phyloP scores from a whole-genome alignment of 1,140 invertebrate species.

The Ylistrum balloti region DNA sequence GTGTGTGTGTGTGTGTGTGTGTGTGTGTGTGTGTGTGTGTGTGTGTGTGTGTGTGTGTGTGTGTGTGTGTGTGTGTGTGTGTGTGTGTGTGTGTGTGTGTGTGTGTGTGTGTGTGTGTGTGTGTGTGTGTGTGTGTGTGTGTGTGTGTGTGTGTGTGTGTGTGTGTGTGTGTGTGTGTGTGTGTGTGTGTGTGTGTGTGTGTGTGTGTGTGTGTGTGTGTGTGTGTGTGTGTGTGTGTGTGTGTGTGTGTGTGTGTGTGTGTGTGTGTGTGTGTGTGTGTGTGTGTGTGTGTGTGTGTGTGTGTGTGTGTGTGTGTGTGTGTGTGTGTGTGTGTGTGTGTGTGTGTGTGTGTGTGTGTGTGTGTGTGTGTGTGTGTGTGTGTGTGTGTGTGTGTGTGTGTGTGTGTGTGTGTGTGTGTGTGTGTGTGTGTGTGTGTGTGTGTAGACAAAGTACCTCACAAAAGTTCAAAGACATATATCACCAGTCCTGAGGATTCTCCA shows the following conservation, averaged over 20 bases:
- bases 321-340: slow-evolving; percentile 25
- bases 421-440: too few relatives aligned
- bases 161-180: slow-evolving; percentile 53
- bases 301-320: slow-evolving; percentile 25
- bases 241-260: slow-evolving; percentile 27
- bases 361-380: slow-evolving; percentile 25
- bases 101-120: slow-evolving; percentile 58
- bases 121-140: slow-evolving; percentile 53
- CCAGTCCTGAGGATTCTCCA: too few relatives aligned
- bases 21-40: slow-evolving; percentile 53
- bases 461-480: too few relatives aligned
- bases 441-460: too few relatives aligned
- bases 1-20: slow-evolving; percentile 55
- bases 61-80: slow-evolving; percentile 62
- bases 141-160: slow-evolving; percentile 55
- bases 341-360: slow-evolving; percentile 25
- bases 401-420: slow-evolving; percentile 3
- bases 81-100: slow-evolving; percentile 63
- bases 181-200: slow-evolving; percentile 51
- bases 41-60: slow-evolving; percentile 57
- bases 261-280: neutral
- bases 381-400: slow-evolving; percentile 25
- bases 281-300: slow-evolving; percentile 25
- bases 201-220: slow-evolving; percentile 48
- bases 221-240: slow-evolving; percentile 48